Evolutionary conservation across 2,113 vertebrate genomes (phyloP).

Genomic region (Anguilla rostrata): DNA sequence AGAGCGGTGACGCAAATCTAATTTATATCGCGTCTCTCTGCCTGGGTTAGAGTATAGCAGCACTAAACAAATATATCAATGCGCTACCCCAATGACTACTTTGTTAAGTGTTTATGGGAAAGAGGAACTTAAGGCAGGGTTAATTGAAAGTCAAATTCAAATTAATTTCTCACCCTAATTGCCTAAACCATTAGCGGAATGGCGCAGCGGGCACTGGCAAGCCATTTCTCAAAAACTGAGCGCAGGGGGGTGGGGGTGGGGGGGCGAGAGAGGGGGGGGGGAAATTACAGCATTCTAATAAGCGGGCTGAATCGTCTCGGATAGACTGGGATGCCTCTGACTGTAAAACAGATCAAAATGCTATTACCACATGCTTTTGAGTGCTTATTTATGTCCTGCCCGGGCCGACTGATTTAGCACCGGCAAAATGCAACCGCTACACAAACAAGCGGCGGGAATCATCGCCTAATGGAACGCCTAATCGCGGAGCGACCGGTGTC

Average conservation of each 20-base stretch:
- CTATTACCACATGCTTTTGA: constrained; percentile 87
- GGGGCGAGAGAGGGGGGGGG: constrained; percentile 36
- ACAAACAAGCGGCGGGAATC: constrained; percentile 86
- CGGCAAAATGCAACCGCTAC: constrained; percentile 83
- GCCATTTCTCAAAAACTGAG: constrained; percentile 63
- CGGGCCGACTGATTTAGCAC: constrained; percentile 85
- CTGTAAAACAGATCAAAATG: constrained; percentile 86
- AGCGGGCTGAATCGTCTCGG: constrained; percentile 74
- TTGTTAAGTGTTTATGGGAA: constrained; percentile 71
- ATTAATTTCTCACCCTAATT: constrained; percentile 73
- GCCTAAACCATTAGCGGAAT: constrained; percentile 68
- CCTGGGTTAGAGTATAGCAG: constrained; percentile 50
- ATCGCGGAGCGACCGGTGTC: constrained; percentile 84
- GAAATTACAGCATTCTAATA: constrained; percentile 62
- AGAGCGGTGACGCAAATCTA: constrained; percentile 68
- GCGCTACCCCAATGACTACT: constrained; percentile 66
- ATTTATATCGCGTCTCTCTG: constrained; percentile 66
- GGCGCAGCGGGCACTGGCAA: constrained; percentile 46
- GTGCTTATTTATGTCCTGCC: constrained; percentile 93
- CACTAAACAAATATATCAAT: constrained; percentile 81
- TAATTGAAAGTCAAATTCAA: constrained; percentile 83
- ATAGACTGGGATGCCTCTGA: constrained; percentile 75
- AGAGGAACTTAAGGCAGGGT: constrained; percentile 67
- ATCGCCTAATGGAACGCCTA: constrained; percentile 95
- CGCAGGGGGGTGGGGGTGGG: constrained; percentile 4